phyloP scores from a whole-genome alignment of 2,888 invertebrate genomes.

The Athripsodes cinereus region DNA sequence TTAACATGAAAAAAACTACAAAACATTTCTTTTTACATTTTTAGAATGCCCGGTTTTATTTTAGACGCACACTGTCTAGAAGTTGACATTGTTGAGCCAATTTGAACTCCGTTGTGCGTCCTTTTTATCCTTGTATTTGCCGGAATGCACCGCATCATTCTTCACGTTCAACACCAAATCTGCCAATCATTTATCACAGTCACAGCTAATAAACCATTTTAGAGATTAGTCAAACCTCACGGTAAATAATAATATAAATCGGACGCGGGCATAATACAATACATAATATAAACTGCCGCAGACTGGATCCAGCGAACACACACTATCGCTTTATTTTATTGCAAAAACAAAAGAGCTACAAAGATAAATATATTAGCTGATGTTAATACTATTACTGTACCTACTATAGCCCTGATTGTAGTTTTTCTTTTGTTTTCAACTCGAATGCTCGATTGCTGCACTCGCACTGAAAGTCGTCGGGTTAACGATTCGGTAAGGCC shows the following conservation, averaged over 20 bases:
- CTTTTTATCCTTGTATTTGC: not conserved
- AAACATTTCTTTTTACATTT: too few relatives aligned
- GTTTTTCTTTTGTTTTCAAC: not conserved
- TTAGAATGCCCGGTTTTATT: too few relatives aligned
- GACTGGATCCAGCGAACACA: not conserved
- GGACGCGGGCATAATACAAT: too few relatives aligned
- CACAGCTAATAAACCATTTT: not conserved
- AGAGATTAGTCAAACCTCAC: not conserved
- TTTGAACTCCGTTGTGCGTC: not conserved
- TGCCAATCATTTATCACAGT: constrained; percentile 2
- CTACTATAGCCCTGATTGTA: not conserved
- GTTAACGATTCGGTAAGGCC: not conserved
- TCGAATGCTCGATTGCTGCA: not conserved
- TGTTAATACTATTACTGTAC: not conserved
- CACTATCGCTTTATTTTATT: not conserved
- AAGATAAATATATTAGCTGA: not conserved
- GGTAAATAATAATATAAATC: too few relatives aligned
- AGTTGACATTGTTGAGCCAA: too few relatives aligned
- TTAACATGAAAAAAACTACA: too few relatives aligned
- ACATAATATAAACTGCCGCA: too few relatives aligned
- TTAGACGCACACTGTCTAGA: too few relatives aligned
- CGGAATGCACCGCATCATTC: not conserved
- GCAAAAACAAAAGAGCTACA: not conserved
- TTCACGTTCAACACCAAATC: constrained; percentile 1
- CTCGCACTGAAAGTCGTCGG: not conserved